phyloP scores from a whole-genome alignment of 2,113 vertebrate species.

The Beaufortia kweichowensis region DNA sequence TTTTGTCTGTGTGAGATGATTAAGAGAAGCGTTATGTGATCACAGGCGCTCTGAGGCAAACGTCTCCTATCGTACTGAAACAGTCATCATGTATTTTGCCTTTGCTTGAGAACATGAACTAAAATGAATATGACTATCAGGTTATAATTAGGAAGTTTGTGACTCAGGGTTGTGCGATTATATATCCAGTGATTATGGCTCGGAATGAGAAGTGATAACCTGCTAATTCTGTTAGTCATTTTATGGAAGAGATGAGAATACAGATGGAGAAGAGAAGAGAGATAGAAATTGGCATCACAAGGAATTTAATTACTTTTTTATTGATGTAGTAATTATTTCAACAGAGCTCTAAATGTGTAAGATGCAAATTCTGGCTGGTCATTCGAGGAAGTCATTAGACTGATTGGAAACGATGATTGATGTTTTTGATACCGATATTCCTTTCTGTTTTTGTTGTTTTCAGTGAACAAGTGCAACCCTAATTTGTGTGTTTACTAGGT shows the following conservation, averaged over 20 bases:
- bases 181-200: not conserved
- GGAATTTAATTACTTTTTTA: too few relatives aligned
- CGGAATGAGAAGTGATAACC: not conserved
- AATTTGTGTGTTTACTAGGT: not conserved
- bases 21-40: slow-evolving; percentile 11
- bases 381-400: too few relatives aligned
- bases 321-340: too few relatives aligned
- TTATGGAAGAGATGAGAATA: not conserved
- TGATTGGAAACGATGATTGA: too few relatives aligned
- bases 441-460: not conserved
- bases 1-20: slow-evolving; percentile 14
- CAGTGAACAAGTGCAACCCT: too few relatives aligned
- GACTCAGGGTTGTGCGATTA: not conserved
- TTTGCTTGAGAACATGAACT: slow-evolving; percentile 16
- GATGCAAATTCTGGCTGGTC: too few relatives aligned
- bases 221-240: slow-evolving; percentile 10
- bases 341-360: too few relatives aligned
- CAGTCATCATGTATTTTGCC: slow-evolving; percentile 19
- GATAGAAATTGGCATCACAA: too few relatives aligned
- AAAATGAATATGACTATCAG: not conserved
- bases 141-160: slow-evolving; percentile 12
- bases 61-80: not conserved
- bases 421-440: too few relatives aligned
- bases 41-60: slow-evolving; percentile 16
- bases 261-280: not conserved